phyloP scores from a whole-genome alignment of 2,888 invertebrate species.

The Yponomeuta malinellus region DNA sequence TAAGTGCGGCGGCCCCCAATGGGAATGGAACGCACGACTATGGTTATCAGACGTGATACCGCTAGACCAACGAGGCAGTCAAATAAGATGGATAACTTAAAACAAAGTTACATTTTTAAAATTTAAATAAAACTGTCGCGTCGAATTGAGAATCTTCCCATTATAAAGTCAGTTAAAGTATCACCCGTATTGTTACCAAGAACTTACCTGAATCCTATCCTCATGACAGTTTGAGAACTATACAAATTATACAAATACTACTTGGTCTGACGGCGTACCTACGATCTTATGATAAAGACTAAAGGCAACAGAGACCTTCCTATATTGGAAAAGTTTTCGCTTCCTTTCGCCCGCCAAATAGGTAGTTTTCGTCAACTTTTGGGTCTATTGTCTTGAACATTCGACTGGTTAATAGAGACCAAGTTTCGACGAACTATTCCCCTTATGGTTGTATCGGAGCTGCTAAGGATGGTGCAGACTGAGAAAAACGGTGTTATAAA shows the following conservation, averaged over 20 bases:
- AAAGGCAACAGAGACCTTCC: not conserved
- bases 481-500: not conserved
- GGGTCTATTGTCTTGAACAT: constrained; percentile 14
- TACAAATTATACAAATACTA: not conserved
- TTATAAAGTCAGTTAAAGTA: too few relatives aligned
- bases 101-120: too few relatives aligned
- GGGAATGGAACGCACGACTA: too few relatives aligned
- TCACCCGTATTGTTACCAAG: not conserved
- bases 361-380: constrained; percentile 12
- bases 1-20: too few relatives aligned
- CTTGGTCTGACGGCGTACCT: not conserved
- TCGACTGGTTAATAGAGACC: constrained; percentile 10
- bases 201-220: not conserved
- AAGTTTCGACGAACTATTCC: constrained; percentile 8
- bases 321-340: constrained; percentile 14
- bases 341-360: not conserved
- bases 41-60: too few relatives aligned
- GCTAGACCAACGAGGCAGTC: too few relatives aligned
- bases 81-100: too few relatives aligned
- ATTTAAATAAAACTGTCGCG: too few relatives aligned
- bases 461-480: not conserved
- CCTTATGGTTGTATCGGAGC: not conserved
- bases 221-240: not conserved
- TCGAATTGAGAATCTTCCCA: too few relatives aligned
- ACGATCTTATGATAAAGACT: not conserved